Percentiles rank a stretch among this genome's conserved stretches.
These are phyloP conservation scores for Fulmarus glacialis DNA, from an alignment of 2,113 vertebrate genomes.

Conservation along the genomic window DNA sequence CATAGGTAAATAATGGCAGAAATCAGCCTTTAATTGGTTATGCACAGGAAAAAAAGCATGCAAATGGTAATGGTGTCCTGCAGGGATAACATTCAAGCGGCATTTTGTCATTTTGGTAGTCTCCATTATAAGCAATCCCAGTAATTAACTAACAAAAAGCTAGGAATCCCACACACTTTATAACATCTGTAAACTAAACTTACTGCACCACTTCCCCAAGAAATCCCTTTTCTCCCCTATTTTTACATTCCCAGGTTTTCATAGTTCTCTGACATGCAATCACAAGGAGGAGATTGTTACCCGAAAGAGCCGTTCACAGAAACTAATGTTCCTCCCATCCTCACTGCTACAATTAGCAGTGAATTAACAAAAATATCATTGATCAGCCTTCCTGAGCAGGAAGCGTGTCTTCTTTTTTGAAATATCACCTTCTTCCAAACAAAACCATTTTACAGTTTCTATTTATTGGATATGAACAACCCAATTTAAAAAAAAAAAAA, in stretches of 20 bases:
- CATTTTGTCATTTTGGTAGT: slow-evolving; percentile 19
- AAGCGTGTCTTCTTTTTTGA: not conserved
- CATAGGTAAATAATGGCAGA: not conserved
- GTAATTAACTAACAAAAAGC: not conserved
- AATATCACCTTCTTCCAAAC: not conserved
- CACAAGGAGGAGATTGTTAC: not conserved
- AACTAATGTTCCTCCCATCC: not conserved
- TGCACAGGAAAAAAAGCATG: not conserved
- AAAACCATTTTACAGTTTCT: not conserved
- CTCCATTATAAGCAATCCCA: not conserved
- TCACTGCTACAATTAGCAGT: not conserved
- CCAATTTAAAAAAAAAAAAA: not conserved
- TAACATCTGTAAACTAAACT: not conserved
- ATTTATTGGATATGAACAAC: not conserved
- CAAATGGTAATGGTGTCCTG: not conserved
- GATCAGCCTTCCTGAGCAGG: not conserved
- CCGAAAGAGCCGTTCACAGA: not conserved
- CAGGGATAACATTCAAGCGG: not conserved
- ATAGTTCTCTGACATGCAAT: not conserved
- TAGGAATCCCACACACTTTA: not conserved
- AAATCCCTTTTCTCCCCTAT: not conserved
- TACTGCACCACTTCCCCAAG: not conserved
- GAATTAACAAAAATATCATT: not conserved
- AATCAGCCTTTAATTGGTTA: not conserved
- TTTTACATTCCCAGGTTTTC: not conserved